These are phyloP conservation scores for Homarus gammarus DNA, from an alignment of 2,888 invertebrate genomes.

Conservation along the genomic window DNA sequence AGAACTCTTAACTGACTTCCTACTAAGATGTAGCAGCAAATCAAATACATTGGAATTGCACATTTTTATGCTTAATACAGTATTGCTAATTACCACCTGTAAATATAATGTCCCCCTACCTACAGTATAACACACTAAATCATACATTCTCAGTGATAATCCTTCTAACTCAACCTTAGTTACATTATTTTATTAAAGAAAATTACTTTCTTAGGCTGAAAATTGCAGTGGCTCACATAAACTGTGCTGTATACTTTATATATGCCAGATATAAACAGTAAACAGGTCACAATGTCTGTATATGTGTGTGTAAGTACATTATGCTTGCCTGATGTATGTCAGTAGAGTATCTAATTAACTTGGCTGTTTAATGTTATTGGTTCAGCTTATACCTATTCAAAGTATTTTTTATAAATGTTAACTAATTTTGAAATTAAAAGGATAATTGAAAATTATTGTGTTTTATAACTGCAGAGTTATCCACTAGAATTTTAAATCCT, in stretches of 20 bases:
- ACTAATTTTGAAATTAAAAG: background rate
- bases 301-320: constrained; percentile 24
- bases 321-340: background rate
- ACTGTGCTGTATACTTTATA: background rate
- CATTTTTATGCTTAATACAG: constrained; percentile 9
- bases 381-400: constrained; percentile 25
- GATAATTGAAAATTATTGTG: background rate
- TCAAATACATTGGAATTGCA: constrained; percentile 18
- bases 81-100: background rate
- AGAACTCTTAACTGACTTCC: constrained; percentile 30
- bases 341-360: background rate
- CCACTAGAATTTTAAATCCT: too few species aligned
- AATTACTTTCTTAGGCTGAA: constrained; percentile 12
- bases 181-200: background rate
- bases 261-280: too few species aligned
- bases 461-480: too few species aligned
- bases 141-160: constrained; percentile 4
- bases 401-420: background rate
- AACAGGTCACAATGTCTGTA: too few species aligned
- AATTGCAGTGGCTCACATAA: background rate
- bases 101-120: background rate
- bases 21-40: constrained; percentile 18
- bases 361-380: constrained; percentile 14
- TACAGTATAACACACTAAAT: constrained; percentile 5
- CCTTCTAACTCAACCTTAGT: background rate